A percentile compares a stretch with the other conserved stretches of the same genome.
These are phyloP conservation scores for Calephelis nemesis DNA, from an alignment of 1,140 invertebrate genomes.

Conservation along the genomic window DNA sequence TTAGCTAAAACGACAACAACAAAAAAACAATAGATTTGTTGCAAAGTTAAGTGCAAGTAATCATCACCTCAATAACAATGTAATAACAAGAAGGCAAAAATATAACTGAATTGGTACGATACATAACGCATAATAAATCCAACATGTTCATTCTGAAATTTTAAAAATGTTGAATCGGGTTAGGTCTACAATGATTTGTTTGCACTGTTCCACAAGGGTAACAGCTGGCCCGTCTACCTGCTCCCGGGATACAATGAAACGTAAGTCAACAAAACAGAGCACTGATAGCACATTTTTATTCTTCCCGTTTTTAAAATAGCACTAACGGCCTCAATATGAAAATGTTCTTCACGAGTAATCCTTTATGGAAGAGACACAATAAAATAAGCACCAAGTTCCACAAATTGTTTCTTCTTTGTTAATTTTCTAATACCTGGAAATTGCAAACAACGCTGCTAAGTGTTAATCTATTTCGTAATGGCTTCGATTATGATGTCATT, in stretches of 20 bases:
- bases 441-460: no score
- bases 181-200: constrained; percentile 57
- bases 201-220: constrained; percentile 55
- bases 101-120: not conserved
- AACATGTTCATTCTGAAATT: constrained; percentile 29
- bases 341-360: not conserved
- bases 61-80: no score
- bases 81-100: not conserved
- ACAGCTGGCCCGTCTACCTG: constrained; percentile 68
- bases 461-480: no score
- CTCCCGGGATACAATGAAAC: constrained; percentile 55
- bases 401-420: no score
- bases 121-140: not conserved
- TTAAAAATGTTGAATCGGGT: constrained; percentile 47
- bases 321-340: not conserved
- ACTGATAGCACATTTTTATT: constrained; percentile 58
- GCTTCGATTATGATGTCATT: no score
- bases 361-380: no score
- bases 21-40: no score
- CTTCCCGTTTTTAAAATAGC: constrained; percentile 37
- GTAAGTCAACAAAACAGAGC: constrained; percentile 53
- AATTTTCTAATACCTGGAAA: no score
- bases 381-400: no score
- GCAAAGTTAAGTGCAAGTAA: not conserved
- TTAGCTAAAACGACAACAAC: no score